Base-by-base conservation (phyloP, 2,888 invertebrate genomes). In the Microctonus hyperodae region DNA sequence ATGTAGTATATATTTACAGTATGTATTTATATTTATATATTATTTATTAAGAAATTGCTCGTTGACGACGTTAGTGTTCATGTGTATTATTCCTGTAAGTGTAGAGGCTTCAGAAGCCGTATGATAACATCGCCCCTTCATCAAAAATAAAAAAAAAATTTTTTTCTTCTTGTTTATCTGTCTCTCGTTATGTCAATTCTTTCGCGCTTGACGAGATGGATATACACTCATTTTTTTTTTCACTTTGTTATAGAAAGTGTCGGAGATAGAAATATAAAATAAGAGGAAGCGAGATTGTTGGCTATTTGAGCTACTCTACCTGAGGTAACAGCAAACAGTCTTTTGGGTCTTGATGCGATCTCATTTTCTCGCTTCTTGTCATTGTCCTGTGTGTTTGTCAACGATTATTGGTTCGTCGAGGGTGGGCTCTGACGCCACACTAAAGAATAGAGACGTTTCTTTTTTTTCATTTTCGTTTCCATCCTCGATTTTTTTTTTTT, bases 21-120 rank as follows among this genome's bases (percentile, higher is more conserved):
- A 28, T 28, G 3, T 28, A 28, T 28, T 28, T 28, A 28, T 28
- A 5, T 28, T 5, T 7, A 28, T 28, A 7, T 28, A 28, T 28
- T 5, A 28, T 28, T 28, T 28, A 28, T 28, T 28, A 7, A 28
- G n/a, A 51, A 40, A 40, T 20, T 53, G 44, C 16, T 7, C 7
- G 16, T 7, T 16, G 16, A 44, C 16, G 9, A 44, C 4, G 16
- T 44, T 44, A 44, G 44, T 44, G 44, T n/a, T 44, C 44, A 44
- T 37, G 6, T 44, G 7, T 16, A 7, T 16, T 16, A 60, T 50
- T 20, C 33, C 59, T 59, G 53, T 63, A 35, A 55, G 57, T 66
- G 67, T 69, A 70, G 74, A 77, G 81, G 82, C 81, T 81, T 82
- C 81, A 63, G 82, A 82, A 82, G 81, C 82, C 82, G 48, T 78